These are phyloP conservation scores for Nymphalis urticae DNA, from an alignment of 2,888 invertebrate species.

Conservation along the genomic window DNA sequence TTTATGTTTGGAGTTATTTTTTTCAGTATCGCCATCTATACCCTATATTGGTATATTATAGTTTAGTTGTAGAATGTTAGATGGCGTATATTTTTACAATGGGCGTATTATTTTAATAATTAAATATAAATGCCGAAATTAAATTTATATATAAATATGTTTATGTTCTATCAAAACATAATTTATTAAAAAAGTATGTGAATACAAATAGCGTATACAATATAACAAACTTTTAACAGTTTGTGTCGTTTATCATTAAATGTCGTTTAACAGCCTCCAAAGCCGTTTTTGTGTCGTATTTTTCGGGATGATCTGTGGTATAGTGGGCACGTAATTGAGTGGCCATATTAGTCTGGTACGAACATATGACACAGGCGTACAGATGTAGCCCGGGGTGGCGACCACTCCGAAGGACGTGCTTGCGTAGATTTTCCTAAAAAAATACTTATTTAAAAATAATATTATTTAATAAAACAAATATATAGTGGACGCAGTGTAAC, in stretches of 20 bases:
- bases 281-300: constrained; percentile 77
- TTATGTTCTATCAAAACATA: no score
- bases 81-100: neutral
- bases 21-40: constrained; percentile 10
- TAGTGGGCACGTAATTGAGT: constrained; percentile 86
- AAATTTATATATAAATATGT: no score
- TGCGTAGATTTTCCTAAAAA: constrained; percentile 91
- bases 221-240: neutral
- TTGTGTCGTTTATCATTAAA: constrained; percentile 47
- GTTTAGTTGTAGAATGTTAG: neutral
- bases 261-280: constrained; percentile 64
- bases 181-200: no score
- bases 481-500: no score
- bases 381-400: constrained; percentile 89
- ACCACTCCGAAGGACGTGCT: constrained; percentile 90
- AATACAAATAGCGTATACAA: neutral
- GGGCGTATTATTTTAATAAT: neutral
- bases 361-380: constrained; percentile 89
- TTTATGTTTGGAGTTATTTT: neutral
- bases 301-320: constrained; percentile 76
- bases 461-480: constrained; percentile 9
- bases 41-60: neutral
- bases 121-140: neutral
- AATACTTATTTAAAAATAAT: no score
- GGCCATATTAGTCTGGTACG: constrained; percentile 83